Base-by-base conservation (phyloP, 1,140 invertebrate genomes). In the Drosophila subpulchrella region DNA sequence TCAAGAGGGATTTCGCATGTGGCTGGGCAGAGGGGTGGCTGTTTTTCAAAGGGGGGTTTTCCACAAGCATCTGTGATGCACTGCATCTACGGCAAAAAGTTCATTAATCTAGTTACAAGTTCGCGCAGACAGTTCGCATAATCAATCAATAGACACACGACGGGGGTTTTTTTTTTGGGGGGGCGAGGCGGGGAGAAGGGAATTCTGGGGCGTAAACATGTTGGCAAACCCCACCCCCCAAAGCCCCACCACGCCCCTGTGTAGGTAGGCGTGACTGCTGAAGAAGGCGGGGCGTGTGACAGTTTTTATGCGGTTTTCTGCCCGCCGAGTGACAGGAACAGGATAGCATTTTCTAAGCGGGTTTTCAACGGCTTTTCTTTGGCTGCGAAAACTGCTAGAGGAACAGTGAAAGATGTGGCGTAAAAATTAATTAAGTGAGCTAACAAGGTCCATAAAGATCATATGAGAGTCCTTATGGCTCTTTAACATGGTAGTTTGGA, bases 81-180 rank as follows among this genome's bases (percentile, higher is more conserved):
- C 63, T 82, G 82, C 82, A 82, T 61, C 75, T 56, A 61, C 8
- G 55, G 71, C 79, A 83, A 78, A 71, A 86, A 88, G 88, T 90
- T 91, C 88, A 90, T 90, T 90, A 91, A 90, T 90, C 88, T 91
- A 91, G 85, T 91, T 90, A 90, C 80, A 90, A 90, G 89, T 81
- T 91, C 78, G 78, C 72, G 76, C 88, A 86, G 86, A 83, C 86
- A 90, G 80, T 83, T 84, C 80, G 84, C 80, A 90, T 88, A 90
- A 91, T 90, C 86, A 90, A 90, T 90, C 86, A 91, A 90, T 90
- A 86, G 72, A 77, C 57, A 17, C 55, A 57, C 41, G 56, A 30
- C 12, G 58, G 58, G 15, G 48, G 27, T 17, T 38, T 24, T 36
- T 11, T 32, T n/a, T 34, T 34, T 34, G 0, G 32, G 6, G 0